Conservation (phyloP, 2,888 invertebrate genomes). For the Drosophila eohydei region DNA sequence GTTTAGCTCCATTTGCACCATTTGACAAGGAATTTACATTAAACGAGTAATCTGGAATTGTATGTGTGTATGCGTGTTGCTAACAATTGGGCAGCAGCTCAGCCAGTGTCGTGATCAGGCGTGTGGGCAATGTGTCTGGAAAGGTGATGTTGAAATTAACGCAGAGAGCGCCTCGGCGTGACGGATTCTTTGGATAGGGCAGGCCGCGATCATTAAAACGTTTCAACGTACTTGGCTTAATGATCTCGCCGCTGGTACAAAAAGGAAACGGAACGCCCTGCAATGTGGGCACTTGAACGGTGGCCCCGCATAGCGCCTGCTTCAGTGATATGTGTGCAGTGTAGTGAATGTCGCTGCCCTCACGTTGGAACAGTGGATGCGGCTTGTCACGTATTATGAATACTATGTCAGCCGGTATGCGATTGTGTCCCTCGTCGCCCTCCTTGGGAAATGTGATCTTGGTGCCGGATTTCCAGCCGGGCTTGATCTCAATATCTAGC, state of each 20-base stretch:
- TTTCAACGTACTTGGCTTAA: conserved; percentile 94
- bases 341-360: conserved; percentile 96
- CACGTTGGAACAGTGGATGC: conserved; percentile 93
- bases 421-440: conserved; percentile 96
- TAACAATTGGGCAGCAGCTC: conserved; percentile 89
- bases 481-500: conserved; percentile 91
- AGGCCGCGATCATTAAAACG: conserved; percentile 95
- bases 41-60: conserved; percentile 7
- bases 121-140: conserved; percentile 91
- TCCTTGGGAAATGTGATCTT: conserved; percentile 98
- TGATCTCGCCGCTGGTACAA: conserved; percentile 90
- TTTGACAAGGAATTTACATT: conserved; percentile 41
- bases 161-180: conserved; percentile 94
- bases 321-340: conserved; percentile 93
- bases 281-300: conserved; percentile 96
- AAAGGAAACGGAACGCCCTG: conserved; percentile 91
- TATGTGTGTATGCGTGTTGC: background rate
- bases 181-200: conserved; percentile 96
- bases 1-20: conserved; percentile 7
- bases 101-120: conserved; percentile 93
- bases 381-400: conserved; percentile 98
- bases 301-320: conserved; percentile 95
- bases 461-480: conserved; percentile 98
- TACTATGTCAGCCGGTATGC: conserved; percentile 97
- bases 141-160: conserved; percentile 98